Evolutionary conservation across 2,113 vertebrate genomes (phyloP), one percentile per base, ranked within the genome.

Genomic region (Pelobates fuscus): DNA sequence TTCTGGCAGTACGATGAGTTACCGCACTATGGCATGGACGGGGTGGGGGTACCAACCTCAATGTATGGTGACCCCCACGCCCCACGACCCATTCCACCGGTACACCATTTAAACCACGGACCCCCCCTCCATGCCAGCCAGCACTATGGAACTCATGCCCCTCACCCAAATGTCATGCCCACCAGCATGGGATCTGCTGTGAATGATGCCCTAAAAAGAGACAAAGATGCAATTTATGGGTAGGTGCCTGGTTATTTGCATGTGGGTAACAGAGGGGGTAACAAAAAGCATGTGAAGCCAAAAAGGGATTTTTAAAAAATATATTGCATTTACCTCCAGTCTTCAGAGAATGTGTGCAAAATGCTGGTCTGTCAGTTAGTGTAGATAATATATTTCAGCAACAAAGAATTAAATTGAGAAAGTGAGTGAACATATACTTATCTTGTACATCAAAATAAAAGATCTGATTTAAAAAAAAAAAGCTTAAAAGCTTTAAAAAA

Each of bases 201-300:
- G 93, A 99, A 99, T 91, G 97, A 99, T 88, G 97, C 97, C 89
- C 91, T 99, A 92, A 99, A 98, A 91, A 91, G 97, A 92, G 97
- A 99, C 93, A 99, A 98, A 92, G 97, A 99, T 90, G 95, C 96
- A 82, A 99, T 98, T 92, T 98, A 98, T 83, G 96, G 97, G 96
- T 98, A 95, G 89, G 90, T 92, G 78, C 80, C 49, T 14, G 70
- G 58, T 14, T 26, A 61, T 27, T 29, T 25, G 60, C 46, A 64
- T 64, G 46, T 63, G 41, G 21, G 17, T 54, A n/a, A n/a, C n/a
- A n/a, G n/a, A 37, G 10, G 32, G 5, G 32, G 10, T 5, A 5
- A 37, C 32, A 37, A 10, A 37, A 37, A 6, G 32, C 32, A 6
- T 37, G 32, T 6, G 32, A 37, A 10, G 32, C 5, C 10, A 1